Percentiles rank a stretch among this genome's conserved stretches.
phyloP scores from a whole-genome alignment of 2,113 vertebrate genomes.

The Syngnathoides biaculeatus region DNA sequence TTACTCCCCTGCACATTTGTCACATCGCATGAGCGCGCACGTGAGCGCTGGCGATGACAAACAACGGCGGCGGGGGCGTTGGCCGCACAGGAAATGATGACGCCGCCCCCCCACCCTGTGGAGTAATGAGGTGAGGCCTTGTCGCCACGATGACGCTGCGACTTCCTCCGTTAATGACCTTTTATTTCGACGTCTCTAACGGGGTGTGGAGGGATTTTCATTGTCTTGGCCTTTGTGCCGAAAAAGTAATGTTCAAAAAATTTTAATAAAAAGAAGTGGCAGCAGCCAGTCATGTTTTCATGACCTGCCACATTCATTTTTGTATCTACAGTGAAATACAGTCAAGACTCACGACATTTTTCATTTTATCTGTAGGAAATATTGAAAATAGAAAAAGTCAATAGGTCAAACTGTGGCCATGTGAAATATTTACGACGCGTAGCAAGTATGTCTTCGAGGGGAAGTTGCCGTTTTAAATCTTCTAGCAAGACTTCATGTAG shows the following conservation, averaged over 20 bases:
- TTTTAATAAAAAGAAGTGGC: neutral
- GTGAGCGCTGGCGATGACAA: neutral
- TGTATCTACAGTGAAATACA: too few species aligned
- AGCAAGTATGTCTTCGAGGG: too few species aligned
- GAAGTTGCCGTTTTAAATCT: too few species aligned
- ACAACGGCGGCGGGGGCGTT: neutral
- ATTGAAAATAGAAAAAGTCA: neutral
- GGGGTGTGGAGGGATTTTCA: neutral
- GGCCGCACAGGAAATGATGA: neutral
- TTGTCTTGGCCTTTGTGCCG: neutral
- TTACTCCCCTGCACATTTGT: neutral
- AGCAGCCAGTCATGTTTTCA: neutral
- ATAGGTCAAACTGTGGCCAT: neutral
- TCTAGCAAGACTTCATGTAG: too few species aligned
- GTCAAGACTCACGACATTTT: too few species aligned
- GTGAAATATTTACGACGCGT: neutral
- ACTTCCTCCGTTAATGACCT: slow-evolving; percentile 42
- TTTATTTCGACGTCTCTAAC: slow-evolving; percentile 36
- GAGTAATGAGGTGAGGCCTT: slow-evolving; percentile 27
- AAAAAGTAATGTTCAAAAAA: neutral
- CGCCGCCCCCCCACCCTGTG: neutral
- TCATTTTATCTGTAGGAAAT: neutral
- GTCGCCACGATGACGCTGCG: slow-evolving; percentile 44
- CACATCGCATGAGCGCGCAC: neutral
- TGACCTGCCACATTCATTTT: neutral